Conservation (phyloP, 2,888 invertebrate species). For the Polyploca ridens region DNA sequence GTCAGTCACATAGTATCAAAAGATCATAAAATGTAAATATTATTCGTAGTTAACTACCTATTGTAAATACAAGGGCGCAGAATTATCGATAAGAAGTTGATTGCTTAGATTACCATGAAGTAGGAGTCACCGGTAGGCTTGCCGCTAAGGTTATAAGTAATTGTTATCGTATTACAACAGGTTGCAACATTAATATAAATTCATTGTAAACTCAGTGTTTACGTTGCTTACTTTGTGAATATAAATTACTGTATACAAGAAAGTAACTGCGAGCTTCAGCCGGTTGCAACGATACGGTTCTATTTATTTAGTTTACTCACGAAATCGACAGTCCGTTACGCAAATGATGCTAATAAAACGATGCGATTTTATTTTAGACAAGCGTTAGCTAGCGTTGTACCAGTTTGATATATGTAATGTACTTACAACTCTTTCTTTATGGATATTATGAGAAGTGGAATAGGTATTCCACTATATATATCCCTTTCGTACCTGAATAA, state of each 20-base stretch:
- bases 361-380: not conserved
- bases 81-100: constrained; percentile 28
- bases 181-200: not conserved
- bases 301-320: constrained; percentile 1
- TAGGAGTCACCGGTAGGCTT: constrained; percentile 28
- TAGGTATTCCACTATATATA: too few relatives aligned
- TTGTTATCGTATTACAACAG: too few relatives aligned
- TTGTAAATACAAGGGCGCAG: constrained; percentile 21
- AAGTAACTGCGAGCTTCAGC: not conserved
- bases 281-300: not conserved
- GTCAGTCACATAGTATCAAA: not conserved
- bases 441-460: too few relatives aligned
- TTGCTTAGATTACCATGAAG: constrained; percentile 23
- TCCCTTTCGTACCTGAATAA: too few relatives aligned
- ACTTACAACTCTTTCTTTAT: not conserved
- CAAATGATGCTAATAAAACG: not conserved
- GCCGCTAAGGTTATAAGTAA: constrained; percentile 15
- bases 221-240: constrained; percentile 1
- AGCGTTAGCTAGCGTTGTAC: not conserved
- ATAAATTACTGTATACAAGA: not conserved
- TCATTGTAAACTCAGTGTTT: not conserved
- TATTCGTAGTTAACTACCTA: not conserved
- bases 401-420: not conserved
- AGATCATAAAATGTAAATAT: constrained; percentile 1
- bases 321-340: constrained; percentile 5